phyloP scores from a whole-genome alignment of 2,797 vertebrate species.

The Mionectes olivaceus region DNA sequence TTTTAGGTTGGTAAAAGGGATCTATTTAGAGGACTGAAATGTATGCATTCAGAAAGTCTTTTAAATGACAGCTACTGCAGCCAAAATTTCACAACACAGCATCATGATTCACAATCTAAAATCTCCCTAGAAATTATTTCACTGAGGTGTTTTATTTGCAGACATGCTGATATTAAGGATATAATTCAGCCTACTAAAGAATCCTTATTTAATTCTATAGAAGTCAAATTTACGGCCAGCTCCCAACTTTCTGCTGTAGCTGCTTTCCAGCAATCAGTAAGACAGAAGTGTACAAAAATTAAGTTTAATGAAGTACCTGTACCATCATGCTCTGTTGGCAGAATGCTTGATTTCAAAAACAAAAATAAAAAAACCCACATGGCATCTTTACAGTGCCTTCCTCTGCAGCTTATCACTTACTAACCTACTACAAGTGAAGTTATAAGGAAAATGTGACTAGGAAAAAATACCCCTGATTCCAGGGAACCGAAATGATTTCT shows the following conservation, averaged over 20 bases:
- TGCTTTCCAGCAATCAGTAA: neutral
- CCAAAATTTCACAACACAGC: neutral
- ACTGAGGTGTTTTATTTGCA: neutral
- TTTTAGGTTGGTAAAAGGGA: neutral
- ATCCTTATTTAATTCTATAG: neutral
- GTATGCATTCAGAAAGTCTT: neutral
- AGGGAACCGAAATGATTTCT: neutral
- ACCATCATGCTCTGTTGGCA: neutral
- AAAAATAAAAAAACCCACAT: neutral
- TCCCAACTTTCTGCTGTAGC: neutral
- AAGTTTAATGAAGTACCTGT: neutral
- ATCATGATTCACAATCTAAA: neutral
- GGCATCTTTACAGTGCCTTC: neutral
- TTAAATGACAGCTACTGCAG: neutral
- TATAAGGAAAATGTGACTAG: neutral
- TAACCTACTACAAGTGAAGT: neutral
- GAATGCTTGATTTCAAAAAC: neutral
- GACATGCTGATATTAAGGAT: neutral
- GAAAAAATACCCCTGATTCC: neutral
- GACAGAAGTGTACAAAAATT: neutral
- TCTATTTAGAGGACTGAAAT: neutral
- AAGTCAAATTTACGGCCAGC: neutral
- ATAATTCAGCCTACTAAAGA: neutral
- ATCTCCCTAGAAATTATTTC: neutral
- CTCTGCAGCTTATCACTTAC: neutral